Percentiles rank a stretch among this genome's conserved stretches.
phyloP scores from a whole-genome alignment of 1,140 invertebrate species.

The Oncopodura yosiiana region DNA sequence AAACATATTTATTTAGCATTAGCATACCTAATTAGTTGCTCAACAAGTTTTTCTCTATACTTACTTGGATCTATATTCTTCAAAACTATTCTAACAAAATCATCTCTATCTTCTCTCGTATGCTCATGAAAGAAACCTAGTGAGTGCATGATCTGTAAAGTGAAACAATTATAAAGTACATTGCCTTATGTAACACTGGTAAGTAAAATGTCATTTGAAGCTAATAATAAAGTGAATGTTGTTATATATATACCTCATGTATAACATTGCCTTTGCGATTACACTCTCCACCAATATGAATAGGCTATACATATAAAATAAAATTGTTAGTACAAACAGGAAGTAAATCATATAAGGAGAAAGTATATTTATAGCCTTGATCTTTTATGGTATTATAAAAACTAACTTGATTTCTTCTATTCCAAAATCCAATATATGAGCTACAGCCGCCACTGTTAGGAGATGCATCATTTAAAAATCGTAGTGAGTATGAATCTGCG shows the following conservation, averaged over 20 bases:
- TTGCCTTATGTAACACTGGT: no score
- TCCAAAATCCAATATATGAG: slow-evolving; percentile 20
- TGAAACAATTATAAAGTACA: no score
- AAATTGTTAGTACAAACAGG: no score
- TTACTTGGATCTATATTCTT: slow-evolving; percentile 37
- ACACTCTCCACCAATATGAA: slow-evolving; percentile 5
- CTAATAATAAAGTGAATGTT: no score
- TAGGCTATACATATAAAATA: slow-evolving; percentile 15
- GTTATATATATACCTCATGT: slow-evolving; percentile 30
- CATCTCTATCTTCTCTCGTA: slow-evolving; percentile 31
- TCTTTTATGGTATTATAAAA: no score
- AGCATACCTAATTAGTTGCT: no score
- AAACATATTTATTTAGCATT: no score
- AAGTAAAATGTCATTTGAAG: no score
- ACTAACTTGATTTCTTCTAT: slow-evolving; percentile 18
- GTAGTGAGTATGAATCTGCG: slow-evolving; percentile 14
- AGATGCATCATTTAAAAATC: slow-evolving; percentile 17
- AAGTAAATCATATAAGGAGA: no score
- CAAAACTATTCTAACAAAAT: slow-evolving; percentile 36
- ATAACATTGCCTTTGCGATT: slow-evolving; percentile 25
- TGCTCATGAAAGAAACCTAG: slow-evolving; percentile 35
- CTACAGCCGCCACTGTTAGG: slow-evolving; percentile 14
- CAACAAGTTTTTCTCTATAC: no score
- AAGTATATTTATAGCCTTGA: no score
- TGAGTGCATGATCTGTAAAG: no score